Percentiles rank a stretch among this genome's conserved stretches.
These are phyloP conservation scores for Toxotes lorentzi DNA, from an alignment of 2,797 vertebrate genomes.

Conservation along the genomic window DNA sequence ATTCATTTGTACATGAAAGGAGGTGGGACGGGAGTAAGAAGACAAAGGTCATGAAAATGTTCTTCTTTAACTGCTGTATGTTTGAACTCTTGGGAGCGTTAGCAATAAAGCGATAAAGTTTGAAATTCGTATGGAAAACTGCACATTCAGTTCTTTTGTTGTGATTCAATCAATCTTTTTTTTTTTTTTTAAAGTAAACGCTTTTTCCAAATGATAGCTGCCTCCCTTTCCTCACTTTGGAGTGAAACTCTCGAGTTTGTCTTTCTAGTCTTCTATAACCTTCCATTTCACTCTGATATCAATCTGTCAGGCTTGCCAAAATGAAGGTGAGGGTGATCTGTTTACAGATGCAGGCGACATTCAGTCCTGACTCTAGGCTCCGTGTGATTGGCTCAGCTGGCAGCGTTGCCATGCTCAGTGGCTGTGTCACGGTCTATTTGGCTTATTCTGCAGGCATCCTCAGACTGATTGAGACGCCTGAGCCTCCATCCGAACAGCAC, in stretches of 20 bases:
- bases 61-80: background rate
- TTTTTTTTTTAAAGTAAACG: background rate
- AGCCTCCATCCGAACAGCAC: constrained; percentile 34
- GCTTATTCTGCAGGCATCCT: constrained; percentile 59
- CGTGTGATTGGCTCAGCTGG: constrained; percentile 61
- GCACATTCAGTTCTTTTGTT: background rate
- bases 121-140: background rate
- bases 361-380: constrained; percentile 39
- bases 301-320: constrained; percentile 47
- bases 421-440: constrained; percentile 62
- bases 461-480: constrained; percentile 59
- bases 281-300: constrained; percentile 51
- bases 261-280: constrained; percentile 43
- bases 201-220: constrained; percentile 21
- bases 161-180: background rate
- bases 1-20: background rate
- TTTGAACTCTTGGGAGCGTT: background rate
- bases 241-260: constrained; percentile 34
- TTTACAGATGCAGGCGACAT: constrained; percentile 64
- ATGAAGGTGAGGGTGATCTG: constrained; percentile 63
- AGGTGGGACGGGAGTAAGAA: background rate
- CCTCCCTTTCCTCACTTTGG: constrained; percentile 6
- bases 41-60: background rate
- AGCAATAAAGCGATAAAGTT: background rate
- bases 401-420: constrained; percentile 54